Evolutionary conservation across 2,888 invertebrate genomes (phyloP), one percentile per base, ranked within the genome.

Genomic region (Erebia aethiops): DNA sequence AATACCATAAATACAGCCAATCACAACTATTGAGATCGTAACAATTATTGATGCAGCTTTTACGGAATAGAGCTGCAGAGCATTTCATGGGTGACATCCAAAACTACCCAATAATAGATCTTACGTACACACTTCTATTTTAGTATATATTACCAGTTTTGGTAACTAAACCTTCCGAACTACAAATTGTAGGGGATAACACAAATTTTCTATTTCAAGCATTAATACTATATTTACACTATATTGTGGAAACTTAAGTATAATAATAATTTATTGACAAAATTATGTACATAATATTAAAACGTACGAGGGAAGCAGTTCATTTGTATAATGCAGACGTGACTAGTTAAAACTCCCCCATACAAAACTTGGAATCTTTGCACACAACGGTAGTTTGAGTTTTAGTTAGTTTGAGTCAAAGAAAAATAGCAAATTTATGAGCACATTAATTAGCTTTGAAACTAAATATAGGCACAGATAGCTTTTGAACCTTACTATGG

Each of bases 281-380:
- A 43, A 61, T 46, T 51, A 63, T 63, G 26, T 63, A 63, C 51
- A 63, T n/a, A 18, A 52, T 26, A 46, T 35, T 35, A 35, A 35
- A 62, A 46, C 11, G 21, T 18, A 35, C 13, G 52, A 5, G 7
- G 7, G 21, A 21, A 51, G 1, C 62, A 41, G 56, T 66, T 43
- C 21, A 66, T n/a, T n/a, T 56, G n/a, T 35, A 56, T 54, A 41
- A 56, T 66, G 56, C 65, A 66, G 56, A 21, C 21, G 64, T 64
- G 69, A 69, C 69, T 69, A 64, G 69, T 51, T 63, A 63, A 43
- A 46, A 46, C 52, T 69, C 69, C 43, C 57, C 63, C 57, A 35
- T 18, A 46, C 58, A 16, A 46, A 16, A 54, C 8, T 26, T 21
- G 26, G 26, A 52, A 9, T 18, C 54, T 54, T 18, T 54, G 54